Base-by-base conservation (phyloP, 2,797 vertebrate species). In the Pogonophryne albipinna region DNA sequence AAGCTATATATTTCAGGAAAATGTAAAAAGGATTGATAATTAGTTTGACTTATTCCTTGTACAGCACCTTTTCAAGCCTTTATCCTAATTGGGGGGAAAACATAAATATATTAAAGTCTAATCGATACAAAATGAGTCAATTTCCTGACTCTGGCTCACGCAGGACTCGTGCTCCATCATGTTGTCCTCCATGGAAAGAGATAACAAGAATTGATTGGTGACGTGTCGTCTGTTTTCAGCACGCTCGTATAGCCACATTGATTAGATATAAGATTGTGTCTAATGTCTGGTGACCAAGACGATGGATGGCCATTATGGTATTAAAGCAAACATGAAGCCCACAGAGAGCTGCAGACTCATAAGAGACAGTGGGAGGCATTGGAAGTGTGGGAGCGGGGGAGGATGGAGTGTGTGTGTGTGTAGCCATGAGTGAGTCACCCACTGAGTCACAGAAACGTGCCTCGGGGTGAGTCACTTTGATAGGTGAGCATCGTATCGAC, bases 381-480 rank as follows among this genome's bases (percentile, higher is more conserved):
- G 73, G 4, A 65, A 27, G 50, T 53, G 14, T 59, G 11, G 27
- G 57, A 65, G 4, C 13, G 42, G 41, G 75, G n/a, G 31, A 6
- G 62, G 34, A 27, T 31, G 27, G 12, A 1, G 34, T 38, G 55
- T 1, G 52, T 15, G 23, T 27, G 23, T 27, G 23, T 27, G 23
- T 27, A 8, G 8, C 13, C 50, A 23, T 63, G 51, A 56, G 69
- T 83, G 79, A 79, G 17, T 85, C 78, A 82, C 57, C 56, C 45
- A 16, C 46, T 87, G 85, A 87, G 80, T 91, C 87, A 87, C 70
- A 64, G 38, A 78, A 85, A 79, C 44, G 66, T 89, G 80, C 80
- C 46, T 87, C 63, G 7, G 75, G 75, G 59, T 87, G 89, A 90
- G 74, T 90, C 89, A 89, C 77, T 87, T 77, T 83, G 53, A 84